phyloP scores from a whole-genome alignment of 2,888 invertebrate genomes.

The Athalia cordata region DNA sequence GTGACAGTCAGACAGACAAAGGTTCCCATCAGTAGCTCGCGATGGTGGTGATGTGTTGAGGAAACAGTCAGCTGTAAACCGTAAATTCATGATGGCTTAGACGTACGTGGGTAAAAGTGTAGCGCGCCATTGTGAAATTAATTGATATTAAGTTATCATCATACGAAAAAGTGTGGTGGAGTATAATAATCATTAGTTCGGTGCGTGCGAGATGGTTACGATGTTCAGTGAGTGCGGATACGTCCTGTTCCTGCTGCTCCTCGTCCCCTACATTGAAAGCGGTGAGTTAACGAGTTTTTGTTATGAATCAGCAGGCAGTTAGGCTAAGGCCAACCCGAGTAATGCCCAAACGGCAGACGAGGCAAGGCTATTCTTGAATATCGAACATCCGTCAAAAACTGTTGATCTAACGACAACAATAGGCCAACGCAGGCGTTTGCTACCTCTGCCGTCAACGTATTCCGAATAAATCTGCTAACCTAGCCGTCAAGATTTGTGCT shows the following conservation, averaged over 20 bases:
- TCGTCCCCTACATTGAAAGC: slow-evolving; percentile 83
- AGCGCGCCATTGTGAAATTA: no score
- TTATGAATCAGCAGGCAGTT: slow-evolving; percentile 12
- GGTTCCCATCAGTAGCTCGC: slow-evolving; percentile 29
- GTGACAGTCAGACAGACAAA: slow-evolving; percentile 24
- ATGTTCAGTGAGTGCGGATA: slow-evolving; percentile 75
- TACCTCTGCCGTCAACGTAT: no score
- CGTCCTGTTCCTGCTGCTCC: slow-evolving; percentile 81
- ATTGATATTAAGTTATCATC: no score
- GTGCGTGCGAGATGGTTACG: slow-evolving; percentile 60
- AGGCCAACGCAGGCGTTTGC: no score
- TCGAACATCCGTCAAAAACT: no score
- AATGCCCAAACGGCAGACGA: not conserved
- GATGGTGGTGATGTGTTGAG: slow-evolving; percentile 37
- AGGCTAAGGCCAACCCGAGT: slow-evolving; percentile 4
- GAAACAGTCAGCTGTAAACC: slow-evolving; percentile 35
- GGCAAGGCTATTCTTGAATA: no score
- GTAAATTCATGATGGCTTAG: slow-evolving; percentile 33
- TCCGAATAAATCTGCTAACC: no score
- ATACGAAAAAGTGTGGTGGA: slow-evolving; percentile 6
- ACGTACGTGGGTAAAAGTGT: not conserved
- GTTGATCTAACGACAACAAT: no score
- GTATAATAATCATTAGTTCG: not conserved
- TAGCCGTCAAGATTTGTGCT: no score
- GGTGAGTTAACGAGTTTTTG: slow-evolving; percentile 75